Evolutionary conservation across 2,113 vertebrate genomes (phyloP).

Genomic region (Chionomys nivalis): DNA sequence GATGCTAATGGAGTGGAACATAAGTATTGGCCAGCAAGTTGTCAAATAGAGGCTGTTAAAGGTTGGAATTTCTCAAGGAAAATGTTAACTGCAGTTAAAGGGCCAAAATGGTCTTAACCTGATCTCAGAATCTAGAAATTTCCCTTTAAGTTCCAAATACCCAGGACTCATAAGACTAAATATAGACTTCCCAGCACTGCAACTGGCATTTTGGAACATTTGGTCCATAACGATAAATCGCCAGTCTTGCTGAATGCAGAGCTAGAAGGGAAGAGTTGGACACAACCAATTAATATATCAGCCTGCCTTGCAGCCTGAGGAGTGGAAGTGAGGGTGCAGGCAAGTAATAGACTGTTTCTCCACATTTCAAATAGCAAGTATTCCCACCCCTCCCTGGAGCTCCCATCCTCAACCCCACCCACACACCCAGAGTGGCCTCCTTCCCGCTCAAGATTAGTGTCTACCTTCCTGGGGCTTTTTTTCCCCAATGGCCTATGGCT

Average conservation of each 20-base stretch:
- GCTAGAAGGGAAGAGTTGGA: not conserved
- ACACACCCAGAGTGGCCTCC: not conserved
- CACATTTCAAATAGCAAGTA: constrained; percentile 29
- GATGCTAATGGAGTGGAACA: constrained; percentile 71
- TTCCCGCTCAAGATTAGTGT: not conserved
- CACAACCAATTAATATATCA: constrained; percentile 70
- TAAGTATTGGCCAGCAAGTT: constrained; percentile 73
- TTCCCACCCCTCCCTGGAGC: not conserved
- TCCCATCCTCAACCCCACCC: not conserved
- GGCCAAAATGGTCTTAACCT: constrained; percentile 63
- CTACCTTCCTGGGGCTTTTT: not conserved
- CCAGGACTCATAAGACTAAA: constrained; percentile 67
- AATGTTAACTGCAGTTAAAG: constrained; percentile 75
- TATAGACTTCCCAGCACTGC: constrained; percentile 65
- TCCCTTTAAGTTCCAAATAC: constrained; percentile 74
- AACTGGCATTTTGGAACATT: constrained; percentile 71
- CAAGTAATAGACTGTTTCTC: constrained; percentile 24
- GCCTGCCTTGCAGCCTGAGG: not conserved
- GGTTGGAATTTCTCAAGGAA: constrained; percentile 70
- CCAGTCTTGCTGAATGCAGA: constrained; percentile 63
- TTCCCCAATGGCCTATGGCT: not conserved
- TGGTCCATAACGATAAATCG: constrained; percentile 68
- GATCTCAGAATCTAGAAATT: constrained; percentile 77
- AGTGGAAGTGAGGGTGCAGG: not conserved
- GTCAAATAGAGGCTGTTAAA: constrained; percentile 75